These are phyloP conservation scores for Coreoperca whiteheadi DNA, from an alignment of 2,113 vertebrate genomes.

Conservation along the genomic window DNA sequence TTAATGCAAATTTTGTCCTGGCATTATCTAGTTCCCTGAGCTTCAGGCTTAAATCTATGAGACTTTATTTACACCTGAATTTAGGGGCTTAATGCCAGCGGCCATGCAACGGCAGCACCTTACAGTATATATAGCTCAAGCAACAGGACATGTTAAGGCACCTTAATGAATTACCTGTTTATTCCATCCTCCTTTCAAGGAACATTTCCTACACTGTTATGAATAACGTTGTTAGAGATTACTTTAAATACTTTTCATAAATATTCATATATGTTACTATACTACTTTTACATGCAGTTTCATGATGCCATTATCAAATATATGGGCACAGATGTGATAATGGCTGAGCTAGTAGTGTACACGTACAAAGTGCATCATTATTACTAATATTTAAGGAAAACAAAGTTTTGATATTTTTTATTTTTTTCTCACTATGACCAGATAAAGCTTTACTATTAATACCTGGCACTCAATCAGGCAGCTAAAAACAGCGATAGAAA, in stretches of 20 bases:
- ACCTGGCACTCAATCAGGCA: background rate
- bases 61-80: constrained; percentile 71
- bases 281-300: background rate
- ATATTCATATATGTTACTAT: background rate
- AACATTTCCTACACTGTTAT: background rate
- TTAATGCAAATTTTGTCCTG: background rate
- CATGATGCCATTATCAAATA: background rate
- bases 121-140: constrained; percentile 40
- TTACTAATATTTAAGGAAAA: background rate
- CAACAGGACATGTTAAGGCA: constrained; percentile 57
- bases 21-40: constrained; percentile 38
- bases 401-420: background rate
- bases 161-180: constrained; percentile 68
- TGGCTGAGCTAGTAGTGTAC: background rate
- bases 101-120: constrained; percentile 26
- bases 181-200: constrained; percentile 25
- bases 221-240: background rate
- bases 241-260: background rate
- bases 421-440: background rate
- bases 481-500: background rate
- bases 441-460: background rate
- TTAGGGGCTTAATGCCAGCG: constrained; percentile 53
- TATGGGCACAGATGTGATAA: background rate
- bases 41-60: constrained; percentile 44
- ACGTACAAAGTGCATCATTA: background rate